phyloP scores from a whole-genome alignment of 2,888 invertebrate species.

The Pogonocherus hispidulus region DNA sequence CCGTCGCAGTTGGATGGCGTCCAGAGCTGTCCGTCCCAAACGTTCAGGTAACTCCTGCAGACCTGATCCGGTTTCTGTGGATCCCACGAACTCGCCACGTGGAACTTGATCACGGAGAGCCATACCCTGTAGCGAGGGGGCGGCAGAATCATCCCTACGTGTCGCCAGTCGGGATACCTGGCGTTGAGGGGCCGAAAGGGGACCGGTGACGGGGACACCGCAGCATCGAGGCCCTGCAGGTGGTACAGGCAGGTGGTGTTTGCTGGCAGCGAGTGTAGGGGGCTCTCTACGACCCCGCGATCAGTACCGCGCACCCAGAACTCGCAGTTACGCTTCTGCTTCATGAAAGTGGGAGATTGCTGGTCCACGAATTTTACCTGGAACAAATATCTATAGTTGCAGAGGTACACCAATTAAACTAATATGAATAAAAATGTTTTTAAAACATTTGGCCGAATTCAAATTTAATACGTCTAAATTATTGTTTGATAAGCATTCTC shows the following conservation, averaged over 20 bases:
- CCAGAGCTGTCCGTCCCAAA: constrained; percentile 89
- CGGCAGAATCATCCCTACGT: constrained; percentile 72
- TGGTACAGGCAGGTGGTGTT: constrained; percentile 93
- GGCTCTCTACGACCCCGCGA: constrained; percentile 85
- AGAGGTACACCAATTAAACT: too few species aligned
- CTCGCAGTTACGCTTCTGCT: constrained; percentile 87
- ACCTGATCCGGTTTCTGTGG: constrained; percentile 79
- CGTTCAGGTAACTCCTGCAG: constrained; percentile 86
- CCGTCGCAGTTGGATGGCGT: constrained; percentile 84
- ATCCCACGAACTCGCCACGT: constrained; percentile 75
- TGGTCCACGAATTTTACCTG: constrained; percentile 89
- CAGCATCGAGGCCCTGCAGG: constrained; percentile 78
- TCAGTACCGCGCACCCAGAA: constrained; percentile 88
- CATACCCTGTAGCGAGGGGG: constrained; percentile 83
- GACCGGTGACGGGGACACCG: constrained; percentile 68
- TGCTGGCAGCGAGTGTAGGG: constrained; percentile 87
- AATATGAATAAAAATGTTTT: too few species aligned
- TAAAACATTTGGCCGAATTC: too few species aligned
- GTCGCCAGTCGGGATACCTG: constrained; percentile 71
- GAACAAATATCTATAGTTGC: constrained; percentile 55
- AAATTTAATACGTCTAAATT: too few species aligned
- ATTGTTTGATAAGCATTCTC: too few species aligned
- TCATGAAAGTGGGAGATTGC: constrained; percentile 86
- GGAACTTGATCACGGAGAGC: constrained; percentile 89
- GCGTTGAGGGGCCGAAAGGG: constrained; percentile 73